These are phyloP conservation scores for Dendrolimus houi DNA, from an alignment of 2,888 invertebrate species.

Conservation along the genomic window DNA sequence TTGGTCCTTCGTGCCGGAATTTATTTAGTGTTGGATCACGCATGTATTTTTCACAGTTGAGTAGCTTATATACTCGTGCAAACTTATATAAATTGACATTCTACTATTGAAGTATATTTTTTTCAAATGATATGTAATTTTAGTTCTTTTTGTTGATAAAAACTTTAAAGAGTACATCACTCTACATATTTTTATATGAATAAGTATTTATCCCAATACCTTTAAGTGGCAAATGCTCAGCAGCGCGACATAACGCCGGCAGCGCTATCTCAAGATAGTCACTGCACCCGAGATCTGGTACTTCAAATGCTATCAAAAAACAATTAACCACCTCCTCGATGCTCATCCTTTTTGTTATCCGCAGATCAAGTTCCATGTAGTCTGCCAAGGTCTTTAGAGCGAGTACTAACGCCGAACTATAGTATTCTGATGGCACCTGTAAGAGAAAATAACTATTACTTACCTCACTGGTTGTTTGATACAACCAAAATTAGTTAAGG, in stretches of 20 bases:
- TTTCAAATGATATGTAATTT: neutral
- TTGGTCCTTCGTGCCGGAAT: no score
- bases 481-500: no score
- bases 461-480: no score
- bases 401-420: slow-evolving; percentile 82
- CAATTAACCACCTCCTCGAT: slow-evolving; percentile 78
- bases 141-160: neutral
- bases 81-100: no score
- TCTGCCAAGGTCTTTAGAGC: slow-evolving; percentile 84
- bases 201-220: slow-evolving; percentile 25
- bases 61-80: no score
- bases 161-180: neutral
- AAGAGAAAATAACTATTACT: slow-evolving; percentile 2
- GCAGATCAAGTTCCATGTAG: slow-evolving; percentile 82
- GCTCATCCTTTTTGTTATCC: slow-evolving; percentile 67
- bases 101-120: neutral
- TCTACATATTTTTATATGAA: neutral
- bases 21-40: no score
- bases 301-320: slow-evolving; percentile 85
- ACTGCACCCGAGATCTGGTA: slow-evolving; percentile 82
- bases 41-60: no score
- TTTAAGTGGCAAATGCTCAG: slow-evolving; percentile 82
- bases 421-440: slow-evolving; percentile 65
- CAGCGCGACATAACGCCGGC: slow-evolving; percentile 86
- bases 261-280: slow-evolving; percentile 90